Evolutionary conservation across 2,888 invertebrate genomes (phyloP).

Genomic region (Athetis lepigone): DNA sequence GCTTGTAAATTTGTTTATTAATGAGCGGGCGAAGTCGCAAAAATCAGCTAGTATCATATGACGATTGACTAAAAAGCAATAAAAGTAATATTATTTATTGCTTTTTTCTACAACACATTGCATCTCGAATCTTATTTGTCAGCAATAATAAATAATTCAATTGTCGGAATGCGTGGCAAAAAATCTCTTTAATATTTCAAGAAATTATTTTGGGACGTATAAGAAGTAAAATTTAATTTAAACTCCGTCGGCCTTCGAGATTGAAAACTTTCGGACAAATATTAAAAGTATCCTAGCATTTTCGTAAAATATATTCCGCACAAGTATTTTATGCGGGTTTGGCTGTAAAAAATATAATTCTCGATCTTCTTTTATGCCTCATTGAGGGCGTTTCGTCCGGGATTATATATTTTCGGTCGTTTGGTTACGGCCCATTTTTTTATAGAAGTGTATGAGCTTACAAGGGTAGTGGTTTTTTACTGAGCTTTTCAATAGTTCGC

Average conservation of each 20-base stretch:
- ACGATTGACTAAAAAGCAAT: no score
- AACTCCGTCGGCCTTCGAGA: not conserved
- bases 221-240: constrained; percentile 4
- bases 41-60: no score
- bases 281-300: constrained; percentile 8
- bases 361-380: constrained; percentile 23
- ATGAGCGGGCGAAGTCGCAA: no score
- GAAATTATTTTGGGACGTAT: not conserved
- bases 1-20: no score
- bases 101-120: not conserved
- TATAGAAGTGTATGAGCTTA: constrained; percentile 19
- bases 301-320: constrained; percentile 14
- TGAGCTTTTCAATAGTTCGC: not conserved
- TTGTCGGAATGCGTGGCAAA: not conserved
- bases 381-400: constrained; percentile 14
- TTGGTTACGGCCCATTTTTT: constrained; percentile 34
- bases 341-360: constrained; percentile 41
- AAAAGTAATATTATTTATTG: no score
- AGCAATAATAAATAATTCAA: not conserved
- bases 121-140: not conserved
- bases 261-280: not conserved
- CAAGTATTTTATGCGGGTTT: constrained; percentile 20
- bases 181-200: not conserved
- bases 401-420: constrained; percentile 31
- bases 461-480: constrained; percentile 1